Evolutionary conservation across 1,140 invertebrate species (phyloP), one percentile per base, ranked within the genome.

Genomic region (Drosophila bifasciata): DNA sequence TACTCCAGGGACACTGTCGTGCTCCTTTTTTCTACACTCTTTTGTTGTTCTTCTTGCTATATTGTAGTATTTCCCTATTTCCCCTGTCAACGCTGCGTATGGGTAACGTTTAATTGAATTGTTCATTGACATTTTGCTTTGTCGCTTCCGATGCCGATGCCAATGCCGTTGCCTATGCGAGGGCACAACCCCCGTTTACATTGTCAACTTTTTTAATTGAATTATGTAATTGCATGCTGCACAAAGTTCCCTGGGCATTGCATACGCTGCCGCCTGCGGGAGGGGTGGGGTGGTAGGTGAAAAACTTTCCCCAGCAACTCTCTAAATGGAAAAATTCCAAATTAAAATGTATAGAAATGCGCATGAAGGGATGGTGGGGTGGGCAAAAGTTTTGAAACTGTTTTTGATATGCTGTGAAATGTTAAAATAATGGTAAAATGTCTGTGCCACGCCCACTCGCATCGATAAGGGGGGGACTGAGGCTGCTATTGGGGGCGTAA

Each of bases 121-220:
- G 53, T 81, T 49, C 71, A 84, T 77, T 63, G 81, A 70, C 72
- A 63, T 69, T 76, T 53, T 69, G 39, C 49, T 21, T 13, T 23
- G 49, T 62, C 43, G 15, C 45, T 8, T 1, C 48, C 25, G 48
- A 60, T 15, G 9, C 36, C 25, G 7, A 8, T 9, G 28, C 8
- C 23, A 19, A 6, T 13, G 3, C 41, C 25, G 36, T 52, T 15
- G 9, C 21, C 25, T 1, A 25, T 25, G 23, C 32, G 9, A 11
- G 32, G 39, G 46, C 41, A 36, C n/a, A n/a, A n/a, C n/a, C 46
- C 46, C 59, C 45, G 60, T 49, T 76, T 53, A 73, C 76, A 79
- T 62, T 79, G 62, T 76, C 67, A 84, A 84, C 76, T 76, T 80
- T 80, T 73, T 85, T 85, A 85, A 85, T 85, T 85, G 73, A 80